phyloP scores from a whole-genome alignment of 2,113 vertebrate genomes.

The Grallaria varia region DNA sequence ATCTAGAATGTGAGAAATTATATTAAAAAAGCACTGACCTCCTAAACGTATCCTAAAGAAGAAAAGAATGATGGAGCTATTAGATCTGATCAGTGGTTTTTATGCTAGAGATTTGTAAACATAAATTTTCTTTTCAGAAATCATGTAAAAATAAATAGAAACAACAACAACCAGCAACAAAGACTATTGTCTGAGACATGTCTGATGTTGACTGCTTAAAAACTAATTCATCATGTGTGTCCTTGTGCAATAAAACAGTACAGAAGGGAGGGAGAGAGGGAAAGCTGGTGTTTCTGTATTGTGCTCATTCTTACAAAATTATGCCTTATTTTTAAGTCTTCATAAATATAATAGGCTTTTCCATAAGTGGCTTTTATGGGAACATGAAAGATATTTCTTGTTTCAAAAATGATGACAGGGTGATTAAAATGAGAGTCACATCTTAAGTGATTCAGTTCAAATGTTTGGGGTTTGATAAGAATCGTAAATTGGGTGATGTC shows the following conservation, averaged over 20 bases:
- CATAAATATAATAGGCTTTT: conserved; percentile 70
- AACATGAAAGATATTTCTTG: conserved; percentile 72
- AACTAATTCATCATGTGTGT: not conserved
- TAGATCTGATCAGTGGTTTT: conserved; percentile 20
- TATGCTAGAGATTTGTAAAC: not conserved
- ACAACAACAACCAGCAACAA: not conserved
- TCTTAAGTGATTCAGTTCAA: conserved; percentile 75
- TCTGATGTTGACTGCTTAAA: conserved; percentile 23
- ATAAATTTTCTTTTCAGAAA: conserved; percentile 18
- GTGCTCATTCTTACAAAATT: conserved; percentile 58
- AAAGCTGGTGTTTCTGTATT: conserved; percentile 35
- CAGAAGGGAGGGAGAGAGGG: not conserved
- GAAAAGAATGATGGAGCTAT: not conserved
- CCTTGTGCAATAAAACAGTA: conserved; percentile 45
- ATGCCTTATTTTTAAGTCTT: conserved; percentile 65
- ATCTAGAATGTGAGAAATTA: not conserved
- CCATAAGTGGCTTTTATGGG: conserved; percentile 75
- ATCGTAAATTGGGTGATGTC: conserved; percentile 72
- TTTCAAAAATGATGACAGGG: conserved; percentile 70
- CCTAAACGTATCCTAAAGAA: not conserved
- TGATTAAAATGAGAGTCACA: conserved; percentile 61
- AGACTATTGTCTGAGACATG: not conserved
- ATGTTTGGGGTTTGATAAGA: conserved; percentile 66
- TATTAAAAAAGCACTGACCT: not conserved
- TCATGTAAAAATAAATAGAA: not conserved